Conservation (phyloP, 1,140 invertebrate genomes). For the Leptoteleia sp. region DNA sequence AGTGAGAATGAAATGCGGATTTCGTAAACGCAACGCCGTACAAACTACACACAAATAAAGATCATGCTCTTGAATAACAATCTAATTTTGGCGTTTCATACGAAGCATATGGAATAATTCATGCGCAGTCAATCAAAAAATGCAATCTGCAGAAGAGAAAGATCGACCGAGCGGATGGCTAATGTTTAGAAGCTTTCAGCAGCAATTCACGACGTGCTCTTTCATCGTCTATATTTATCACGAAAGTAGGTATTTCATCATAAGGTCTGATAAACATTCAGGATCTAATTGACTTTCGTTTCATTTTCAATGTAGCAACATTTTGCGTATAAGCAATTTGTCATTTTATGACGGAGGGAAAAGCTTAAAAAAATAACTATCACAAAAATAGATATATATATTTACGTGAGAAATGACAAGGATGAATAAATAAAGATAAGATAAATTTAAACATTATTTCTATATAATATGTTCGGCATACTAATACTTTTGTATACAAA, state of each 20-base stretch:
- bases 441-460: too few relatives aligned
- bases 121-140: constrained; percentile 52
- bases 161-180: constrained; percentile 25
- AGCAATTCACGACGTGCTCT: constrained; percentile 31
- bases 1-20: too few relatives aligned
- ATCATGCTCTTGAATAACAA: constrained; percentile 29
- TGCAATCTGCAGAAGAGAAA: constrained; percentile 40
- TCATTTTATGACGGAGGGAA: too few relatives aligned
- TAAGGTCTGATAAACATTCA: constrained; percentile 32
- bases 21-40: constrained; percentile 10
- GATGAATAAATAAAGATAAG: too few relatives aligned
- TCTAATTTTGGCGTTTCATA: constrained; percentile 54
- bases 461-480: too few relatives aligned
- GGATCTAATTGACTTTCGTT: constrained; percentile 26
- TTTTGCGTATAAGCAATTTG: constrained; percentile 13
- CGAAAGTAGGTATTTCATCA: constrained; percentile 32
- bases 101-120: constrained; percentile 47
- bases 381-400: too few relatives aligned
- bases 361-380: too few relatives aligned
- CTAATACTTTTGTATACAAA: too few relatives aligned
- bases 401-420: too few relatives aligned
- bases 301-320: constrained; percentile 3
- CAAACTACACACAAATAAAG: constrained; percentile 11
- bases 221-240: constrained; percentile 52
- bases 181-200: constrained; percentile 55